Conservation (phyloP, 2,797 vertebrate genomes). For the Gadopsis bispinosus region DNA sequence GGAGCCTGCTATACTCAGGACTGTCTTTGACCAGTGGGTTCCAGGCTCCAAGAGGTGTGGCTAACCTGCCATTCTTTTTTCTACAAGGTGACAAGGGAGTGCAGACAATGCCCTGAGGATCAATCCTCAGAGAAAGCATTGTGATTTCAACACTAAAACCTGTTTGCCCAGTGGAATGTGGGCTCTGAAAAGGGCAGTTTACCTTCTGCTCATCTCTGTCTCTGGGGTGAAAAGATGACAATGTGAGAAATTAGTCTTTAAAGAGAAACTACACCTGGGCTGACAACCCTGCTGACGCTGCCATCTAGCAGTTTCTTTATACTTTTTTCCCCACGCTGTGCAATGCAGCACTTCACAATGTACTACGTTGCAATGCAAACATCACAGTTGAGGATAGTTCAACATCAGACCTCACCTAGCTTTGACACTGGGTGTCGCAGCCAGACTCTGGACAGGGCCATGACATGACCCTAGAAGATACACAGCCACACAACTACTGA, state of each 20-base stretch:
- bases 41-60: slow-evolving; percentile 29
- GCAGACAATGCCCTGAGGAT: slow-evolving; percentile 52
- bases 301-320: not conserved
- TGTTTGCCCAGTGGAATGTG: slow-evolving; percentile 38
- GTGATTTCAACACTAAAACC: slow-evolving; percentile 36
- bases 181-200: slow-evolving; percentile 30
- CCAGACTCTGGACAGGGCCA: not conserved
- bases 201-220: slow-evolving; percentile 51
- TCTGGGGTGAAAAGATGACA: slow-evolving; percentile 43
- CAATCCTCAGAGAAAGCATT: slow-evolving; percentile 47
- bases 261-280: slow-evolving; percentile 35
- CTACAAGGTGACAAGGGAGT: slow-evolving; percentile 39
- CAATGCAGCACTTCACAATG: slow-evolving; percentile 1
- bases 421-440: not conserved
- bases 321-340: not conserved
- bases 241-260: slow-evolving; percentile 46
- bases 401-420: not conserved
- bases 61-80: slow-evolving; percentile 54
- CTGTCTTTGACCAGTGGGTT: slow-evolving; percentile 23
- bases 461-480: not conserved
- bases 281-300: slow-evolving; percentile 35
- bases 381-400: not conserved
- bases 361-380: not conserved
- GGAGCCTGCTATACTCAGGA: not conserved
- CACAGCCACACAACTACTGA: not conserved